Evolutionary conservation across 1,140 invertebrate genomes (phyloP), one percentile per base, ranked within the genome.

Genomic region (Notospermus geniculatus): DNA sequence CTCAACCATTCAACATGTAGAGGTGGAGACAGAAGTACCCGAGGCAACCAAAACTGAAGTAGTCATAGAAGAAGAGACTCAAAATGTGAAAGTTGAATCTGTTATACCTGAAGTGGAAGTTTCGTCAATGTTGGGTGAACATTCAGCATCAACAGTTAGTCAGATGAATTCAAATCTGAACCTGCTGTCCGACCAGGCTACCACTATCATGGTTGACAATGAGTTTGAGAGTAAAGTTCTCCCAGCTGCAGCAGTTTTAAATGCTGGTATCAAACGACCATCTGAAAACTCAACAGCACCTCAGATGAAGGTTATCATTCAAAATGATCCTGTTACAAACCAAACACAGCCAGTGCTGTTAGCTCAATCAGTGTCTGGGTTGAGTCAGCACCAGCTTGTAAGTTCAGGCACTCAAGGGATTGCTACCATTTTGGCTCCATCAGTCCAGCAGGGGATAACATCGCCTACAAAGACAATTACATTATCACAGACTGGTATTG

Each of bases 391-490:
- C 7, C 65, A 64, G 9, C 46, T 60, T 50, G 27, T 65, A 39
- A 54, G 57, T 9, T 64, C 65, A 46, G 25, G 53, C 36, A 57
- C 32, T 4, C 66, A 43, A 41, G 62, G 60, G 2, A 59, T 68
- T 11, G 69, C 58, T 63, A n/a, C n/a, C n/a, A 17, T 68, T 36
- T 54, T 63, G 36, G 61, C 64, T 29, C 46, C 25, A 32, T 52
- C 55, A 57, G 54, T 43, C 23, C 30, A 32, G n/a, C n/a, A n/a
- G 17, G 32, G 53, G 50, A 29, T 64, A 50, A 55, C 65, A 46
- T 71, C 73, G 65, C 85, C 87, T 13, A 84, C 86, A 41, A 90
- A 89, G 83, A 78, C 88, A 15, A 86, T 89, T 50, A 89, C 87
- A 11, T 79, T 89, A 52, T 85, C 86, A 60, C 87, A 89, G 75